Conservation (phyloP, 2,888 invertebrate species). For the Sinelater perroti region DNA sequence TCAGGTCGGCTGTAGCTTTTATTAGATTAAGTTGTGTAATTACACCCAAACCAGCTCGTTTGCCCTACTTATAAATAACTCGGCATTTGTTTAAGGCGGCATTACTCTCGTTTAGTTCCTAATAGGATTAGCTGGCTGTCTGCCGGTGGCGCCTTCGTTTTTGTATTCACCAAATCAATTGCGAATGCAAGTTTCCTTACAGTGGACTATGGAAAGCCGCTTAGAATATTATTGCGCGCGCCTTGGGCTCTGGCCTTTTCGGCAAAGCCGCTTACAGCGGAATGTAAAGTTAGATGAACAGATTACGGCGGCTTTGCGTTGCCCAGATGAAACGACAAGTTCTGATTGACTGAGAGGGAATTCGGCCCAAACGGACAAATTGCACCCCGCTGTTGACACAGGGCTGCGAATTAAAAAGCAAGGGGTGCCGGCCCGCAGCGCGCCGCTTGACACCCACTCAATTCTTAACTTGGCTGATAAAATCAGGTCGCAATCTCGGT, state of each 20-base stretch:
- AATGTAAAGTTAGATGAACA: neutral
- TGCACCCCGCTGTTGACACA: too few species aligned
- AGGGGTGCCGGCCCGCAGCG: too few species aligned
- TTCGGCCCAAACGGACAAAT: too few species aligned
- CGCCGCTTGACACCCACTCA: conserved; percentile 11
- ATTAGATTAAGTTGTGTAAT: conserved; percentile 11
- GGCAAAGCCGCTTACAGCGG: conserved; percentile 5
- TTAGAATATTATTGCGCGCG: neutral
- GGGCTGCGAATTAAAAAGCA: too few species aligned
- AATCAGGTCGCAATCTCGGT: conserved; percentile 6
- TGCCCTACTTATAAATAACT: neutral
- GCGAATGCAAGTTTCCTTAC: too few species aligned
- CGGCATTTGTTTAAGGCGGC: neutral
- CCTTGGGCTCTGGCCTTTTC: neutral
- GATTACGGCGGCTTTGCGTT: conserved; percentile 5
- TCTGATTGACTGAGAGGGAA: neutral
- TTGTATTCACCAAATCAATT: too few species aligned
- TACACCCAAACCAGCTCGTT: conserved; percentile 3
- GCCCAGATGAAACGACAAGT: neutral
- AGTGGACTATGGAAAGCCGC: too few species aligned
- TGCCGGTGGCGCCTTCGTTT: too few species aligned
- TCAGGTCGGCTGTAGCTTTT: conserved; percentile 6
- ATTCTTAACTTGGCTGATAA: conserved; percentile 7
- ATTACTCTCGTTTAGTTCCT: neutral
- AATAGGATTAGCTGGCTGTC: too few species aligned